phyloP scores from a whole-genome alignment of 1,140 invertebrate species.

The Megathymus violae region DNA sequence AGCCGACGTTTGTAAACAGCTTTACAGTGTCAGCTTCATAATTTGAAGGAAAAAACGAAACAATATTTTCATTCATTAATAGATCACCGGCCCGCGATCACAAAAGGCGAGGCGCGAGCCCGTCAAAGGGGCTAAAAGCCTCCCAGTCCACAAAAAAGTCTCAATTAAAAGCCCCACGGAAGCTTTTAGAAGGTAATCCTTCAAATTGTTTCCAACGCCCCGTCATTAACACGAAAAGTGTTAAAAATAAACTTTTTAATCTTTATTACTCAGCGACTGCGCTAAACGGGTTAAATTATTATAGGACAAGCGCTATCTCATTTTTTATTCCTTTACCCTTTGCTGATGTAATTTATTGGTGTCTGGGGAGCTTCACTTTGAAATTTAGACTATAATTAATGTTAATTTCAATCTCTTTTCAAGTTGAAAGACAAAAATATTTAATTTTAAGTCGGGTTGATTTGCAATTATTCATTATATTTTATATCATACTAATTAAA shows the following conservation, averaged over 20 bases:
- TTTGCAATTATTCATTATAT: no score
- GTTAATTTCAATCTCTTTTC: conserved; percentile 39
- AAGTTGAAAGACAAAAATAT: conserved; percentile 28
- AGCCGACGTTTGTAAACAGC: conserved; percentile 22
- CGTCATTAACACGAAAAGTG: conserved; percentile 82
- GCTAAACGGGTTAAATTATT: conserved; percentile 83
- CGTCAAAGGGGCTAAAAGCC: conserved; percentile 78
- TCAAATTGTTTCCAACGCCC: conserved; percentile 83
- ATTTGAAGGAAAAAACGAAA: conserved; percentile 49
- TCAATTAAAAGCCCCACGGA: conserved; percentile 83
- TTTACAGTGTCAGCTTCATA: conserved; percentile 22
- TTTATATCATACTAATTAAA: no score
- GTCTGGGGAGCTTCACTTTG: conserved; percentile 61
- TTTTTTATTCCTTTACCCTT: conserved; percentile 78
- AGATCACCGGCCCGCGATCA: conserved; percentile 68
- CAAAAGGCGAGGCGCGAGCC: conserved; percentile 69
- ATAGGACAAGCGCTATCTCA: conserved; percentile 70
- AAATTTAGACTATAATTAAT: conserved; percentile 44
- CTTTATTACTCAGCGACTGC: conserved; percentile 80
- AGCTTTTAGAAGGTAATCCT: conserved; percentile 83
- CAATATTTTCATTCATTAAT: conserved; percentile 77
- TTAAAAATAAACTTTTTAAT: conserved; percentile 84
- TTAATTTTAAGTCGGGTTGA: no score
- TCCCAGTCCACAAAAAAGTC: conserved; percentile 78
- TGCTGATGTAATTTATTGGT: conserved; percentile 69